A percentile compares a stretch with the other conserved stretches of the same genome.
These are phyloP conservation scores for Zaprionus gabonicus DNA, from an alignment of 1,140 invertebrate genomes.

Conservation along the genomic window DNA sequence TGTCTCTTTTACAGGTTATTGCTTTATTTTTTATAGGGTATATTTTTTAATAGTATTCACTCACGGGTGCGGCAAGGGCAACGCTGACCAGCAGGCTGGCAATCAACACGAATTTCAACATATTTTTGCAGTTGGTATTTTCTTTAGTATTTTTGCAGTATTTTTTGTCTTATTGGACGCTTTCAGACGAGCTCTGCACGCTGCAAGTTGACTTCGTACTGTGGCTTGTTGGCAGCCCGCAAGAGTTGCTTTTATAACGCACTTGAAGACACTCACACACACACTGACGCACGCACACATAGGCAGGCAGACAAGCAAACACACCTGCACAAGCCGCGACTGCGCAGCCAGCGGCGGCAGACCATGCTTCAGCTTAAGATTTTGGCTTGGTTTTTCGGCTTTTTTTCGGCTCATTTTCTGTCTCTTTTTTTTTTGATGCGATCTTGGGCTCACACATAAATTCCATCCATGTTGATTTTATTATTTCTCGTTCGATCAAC, in stretches of 20 bases:
- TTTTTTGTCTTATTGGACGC: conserved; percentile 22
- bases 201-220: conserved; percentile 76
- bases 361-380: conserved; percentile 20
- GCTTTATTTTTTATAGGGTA: neutral
- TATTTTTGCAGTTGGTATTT: conserved; percentile 41
- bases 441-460: conserved; percentile 20
- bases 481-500: conserved; percentile 24
- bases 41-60: conserved; percentile 43
- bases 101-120: conserved; percentile 78
- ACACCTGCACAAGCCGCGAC: conserved; percentile 7
- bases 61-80: conserved; percentile 70
- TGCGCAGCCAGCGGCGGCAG: conserved; percentile 22
- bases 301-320: neutral
- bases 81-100: conserved; percentile 71
- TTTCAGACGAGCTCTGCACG: conserved; percentile 64
- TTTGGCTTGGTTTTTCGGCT: conserved; percentile 30
- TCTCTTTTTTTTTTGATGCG: conserved; percentile 44
- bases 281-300: conserved; percentile 1
- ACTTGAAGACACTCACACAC: conserved; percentile 55
- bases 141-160: conserved; percentile 12
- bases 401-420: conserved; percentile 25
- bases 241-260: conserved; percentile 74
- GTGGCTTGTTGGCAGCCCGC: conserved; percentile 65
- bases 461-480: conserved; percentile 9
- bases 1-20: neutral